Percentiles rank a stretch among this genome's conserved stretches.
Conservation (phyloP, 2,888 invertebrate genomes). For the Hipparchia semele region DNA sequence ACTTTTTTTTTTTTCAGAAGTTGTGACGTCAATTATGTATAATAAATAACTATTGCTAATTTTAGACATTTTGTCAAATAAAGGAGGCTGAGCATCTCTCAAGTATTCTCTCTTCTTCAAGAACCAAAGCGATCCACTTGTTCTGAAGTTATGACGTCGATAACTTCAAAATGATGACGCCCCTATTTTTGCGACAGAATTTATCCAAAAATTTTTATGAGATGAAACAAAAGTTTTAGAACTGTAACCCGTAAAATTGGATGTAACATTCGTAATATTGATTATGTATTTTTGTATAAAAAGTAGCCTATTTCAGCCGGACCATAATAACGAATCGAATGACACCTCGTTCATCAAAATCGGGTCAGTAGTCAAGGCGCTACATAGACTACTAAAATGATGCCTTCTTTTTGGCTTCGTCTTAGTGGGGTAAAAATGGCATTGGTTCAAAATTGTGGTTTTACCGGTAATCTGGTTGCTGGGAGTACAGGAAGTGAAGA, state of each 20-base stretch:
- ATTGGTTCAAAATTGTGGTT: not conserved
- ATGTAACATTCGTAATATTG: too few relatives aligned
- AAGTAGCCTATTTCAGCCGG: too few relatives aligned
- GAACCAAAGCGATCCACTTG: not conserved
- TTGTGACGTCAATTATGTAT: too few relatives aligned
- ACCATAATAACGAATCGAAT: too few relatives aligned
- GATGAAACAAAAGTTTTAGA: too few relatives aligned
- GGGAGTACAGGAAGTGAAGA: slow-evolving; percentile 10
- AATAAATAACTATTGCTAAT: not conserved
- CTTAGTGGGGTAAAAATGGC: not conserved
- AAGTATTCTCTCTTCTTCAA: not conserved
- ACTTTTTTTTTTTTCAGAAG: too few relatives aligned
- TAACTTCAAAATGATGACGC: slow-evolving; percentile 2
- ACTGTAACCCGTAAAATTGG: too few relatives aligned
- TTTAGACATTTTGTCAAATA: slow-evolving; percentile 1
- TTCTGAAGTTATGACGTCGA: slow-evolving; percentile 5
- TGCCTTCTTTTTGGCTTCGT: too few relatives aligned
- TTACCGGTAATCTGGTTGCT: slow-evolving; percentile 11
- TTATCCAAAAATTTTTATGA: not conserved
- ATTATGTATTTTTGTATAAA: too few relatives aligned
- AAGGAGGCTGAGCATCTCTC: not conserved
- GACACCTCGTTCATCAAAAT: too few relatives aligned
- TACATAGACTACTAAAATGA: too few relatives aligned
- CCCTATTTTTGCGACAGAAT: not conserved
- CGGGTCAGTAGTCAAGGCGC: too few relatives aligned